Base-by-base conservation (phyloP, 37 sponge, comb jelly and placozoan genomes). In the Agelas oroides region DNA sequence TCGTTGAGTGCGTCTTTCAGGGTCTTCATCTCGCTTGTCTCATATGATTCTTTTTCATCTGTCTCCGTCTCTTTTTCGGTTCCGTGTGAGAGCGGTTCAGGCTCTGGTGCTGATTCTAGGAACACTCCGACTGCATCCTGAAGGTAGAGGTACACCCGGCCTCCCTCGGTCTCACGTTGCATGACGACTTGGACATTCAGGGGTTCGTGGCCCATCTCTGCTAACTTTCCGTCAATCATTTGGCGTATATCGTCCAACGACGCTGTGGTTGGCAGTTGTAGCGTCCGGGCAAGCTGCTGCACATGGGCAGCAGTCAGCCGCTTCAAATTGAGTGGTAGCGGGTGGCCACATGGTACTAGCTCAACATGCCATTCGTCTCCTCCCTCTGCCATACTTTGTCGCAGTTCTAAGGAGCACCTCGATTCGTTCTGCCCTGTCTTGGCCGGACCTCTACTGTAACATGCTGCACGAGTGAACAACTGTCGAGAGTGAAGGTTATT, bases 51-150 rank as follows among this genome's bases (percentile, higher is more conserved):
- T 18, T 19, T 15, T 56, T 56, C 58, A 19, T 18, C 18, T 56
- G 15, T n/a, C n/a, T n/a, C n/a, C n/a, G n/a, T n/a, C n/a, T n/a
- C n/a, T n/a, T n/a, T n/a, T n/a, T n/a, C n/a, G 17, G 18, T 18
- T 56, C 18, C 58, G 17, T 56, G 58, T 15, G 58, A 18, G 15
- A 19, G 58, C 18, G 15, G 17, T 19, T 56, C 18, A 18, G 58
- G 58, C 58, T 56, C 58, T 56, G 58, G 63, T 34, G 23, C 25
- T 15, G 52, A 46, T 16, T 59, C 73, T 30, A 83, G 83, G 73
- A 83, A 83, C 12, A 28, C 28, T 53, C 83, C 74, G 5, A 73
- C 83, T 24, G 60, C 83, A 54, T 83, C 74, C 56, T 73, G 36
- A n/a, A 83, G 54, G 20, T 28, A 19, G 21, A 70, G n/a, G 21